Evolutionary conservation across 2,113 vertebrate genomes (phyloP), one percentile per base, ranked within the genome.

Genomic region (Brachypodius melanocephalos): DNA sequence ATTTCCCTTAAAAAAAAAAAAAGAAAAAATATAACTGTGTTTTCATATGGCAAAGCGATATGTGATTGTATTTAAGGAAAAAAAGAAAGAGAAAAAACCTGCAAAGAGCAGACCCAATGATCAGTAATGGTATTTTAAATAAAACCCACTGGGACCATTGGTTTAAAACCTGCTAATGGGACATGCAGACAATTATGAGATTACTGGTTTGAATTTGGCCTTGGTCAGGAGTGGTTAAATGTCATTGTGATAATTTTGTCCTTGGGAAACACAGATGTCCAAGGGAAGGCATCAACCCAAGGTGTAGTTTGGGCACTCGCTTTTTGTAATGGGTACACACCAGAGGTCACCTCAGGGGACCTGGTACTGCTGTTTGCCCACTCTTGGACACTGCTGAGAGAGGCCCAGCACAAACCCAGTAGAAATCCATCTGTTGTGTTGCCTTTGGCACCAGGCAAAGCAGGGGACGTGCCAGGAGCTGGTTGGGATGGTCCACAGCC

Each of bases 1-100:
- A 77, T 96, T 95, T 96, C 91, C 91, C 86, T 90, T 83, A 42
- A 68, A 90, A 96, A 87, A 66, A 62, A 16, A 17, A 34, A 7
- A 1, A n/a, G 49, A 31, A 32, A 14, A 78, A 42, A 8, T 28
- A 8, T 36, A 65, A 21, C 72, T 73, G 8, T 73, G 76, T 93
- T 93, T 95, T 95, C 49, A 36, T 43, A 46, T n/a, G 42, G 34
- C 73, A 85, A 89, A 58, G 26, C 0, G 1, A 73, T 85, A 61
- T 0, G 38, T 79, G 59, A 67, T 85, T 85, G 66, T 82, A 94
- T 83, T 55, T 71, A 86, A 74, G 75, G 62, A 2, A 57, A 61
- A 61, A 81, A 77, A 59, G 34, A 78, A 19, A 28, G 8, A 2
- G 2, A 26, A n/a, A 24, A 14, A n/a, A 9, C 0, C 6, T 29